These are phyloP conservation scores for Agrenia bidenticulata DNA, from an alignment of 2,888 invertebrate genomes.

Conservation along the genomic window DNA sequence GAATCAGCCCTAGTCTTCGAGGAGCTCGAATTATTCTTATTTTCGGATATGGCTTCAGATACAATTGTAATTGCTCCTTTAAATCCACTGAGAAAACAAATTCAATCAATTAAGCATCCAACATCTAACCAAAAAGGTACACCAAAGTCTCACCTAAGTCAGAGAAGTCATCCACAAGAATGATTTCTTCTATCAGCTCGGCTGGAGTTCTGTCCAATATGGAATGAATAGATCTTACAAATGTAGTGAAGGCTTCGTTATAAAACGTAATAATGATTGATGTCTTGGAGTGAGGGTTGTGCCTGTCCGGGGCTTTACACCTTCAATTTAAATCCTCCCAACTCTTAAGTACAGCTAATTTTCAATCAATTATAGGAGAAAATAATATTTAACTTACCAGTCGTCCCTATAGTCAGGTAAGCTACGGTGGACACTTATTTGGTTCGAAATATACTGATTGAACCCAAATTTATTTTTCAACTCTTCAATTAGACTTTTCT, in stretches of 20 bases:
- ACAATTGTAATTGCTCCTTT: slow-evolving; percentile 78
- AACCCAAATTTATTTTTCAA: slow-evolving; percentile 19
- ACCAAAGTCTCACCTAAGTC: slow-evolving; percentile 76
- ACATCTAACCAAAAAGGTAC: neutral
- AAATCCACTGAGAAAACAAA: slow-evolving; percentile 20
- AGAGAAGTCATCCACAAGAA: slow-evolving; percentile 94
- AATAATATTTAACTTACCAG: slow-evolving; percentile 20
- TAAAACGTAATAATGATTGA: slow-evolving; percentile 26
- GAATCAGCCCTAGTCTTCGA: slow-evolving; percentile 89
- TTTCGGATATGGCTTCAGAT: slow-evolving; percentile 84
- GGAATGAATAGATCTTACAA: slow-evolving; percentile 89
- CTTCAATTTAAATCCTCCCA: too few relatives aligned
- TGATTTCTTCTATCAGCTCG: slow-evolving; percentile 87
- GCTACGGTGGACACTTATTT: slow-evolving; percentile 17
- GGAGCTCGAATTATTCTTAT: slow-evolving; percentile 87
- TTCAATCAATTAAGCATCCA: neutral
- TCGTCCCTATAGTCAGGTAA: slow-evolving; percentile 25
- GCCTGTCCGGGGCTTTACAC: slow-evolving; percentile 20
- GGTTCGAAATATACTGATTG: slow-evolving; percentile 19
- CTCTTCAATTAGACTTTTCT: slow-evolving; percentile 3
- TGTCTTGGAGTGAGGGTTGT: slow-evolving; percentile 15
- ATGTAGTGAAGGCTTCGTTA: slow-evolving; percentile 24
- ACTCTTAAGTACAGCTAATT: too few relatives aligned
- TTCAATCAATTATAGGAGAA: too few relatives aligned
- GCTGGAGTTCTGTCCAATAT: slow-evolving; percentile 89